Evolutionary conservation across 2,888 invertebrate genomes (phyloP).

Genomic region (Laothoe populi): DNA sequence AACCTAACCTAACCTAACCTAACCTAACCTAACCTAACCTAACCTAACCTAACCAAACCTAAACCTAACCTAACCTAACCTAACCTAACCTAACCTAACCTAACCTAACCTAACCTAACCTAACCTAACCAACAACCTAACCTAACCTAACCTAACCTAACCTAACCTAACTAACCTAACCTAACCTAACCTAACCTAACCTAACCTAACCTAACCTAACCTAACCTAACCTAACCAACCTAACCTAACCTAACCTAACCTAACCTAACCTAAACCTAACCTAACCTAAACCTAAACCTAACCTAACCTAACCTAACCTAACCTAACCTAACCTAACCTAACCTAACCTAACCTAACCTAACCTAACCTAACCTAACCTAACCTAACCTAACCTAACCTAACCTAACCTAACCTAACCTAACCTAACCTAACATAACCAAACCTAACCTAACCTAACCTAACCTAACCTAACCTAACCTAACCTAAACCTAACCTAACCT

Average conservation of each 20-base stretch:
- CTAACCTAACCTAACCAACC: slow-evolving; percentile 5
- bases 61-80: slow-evolving; percentile 5
- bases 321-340: slow-evolving; percentile 5
- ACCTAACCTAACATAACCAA: slow-evolving; percentile 1
- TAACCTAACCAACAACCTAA: slow-evolving; percentile 1
- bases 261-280: slow-evolving; percentile 5
- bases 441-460: slow-evolving; percentile 5
- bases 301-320: slow-evolving; percentile 5
- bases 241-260: slow-evolving; percentile 5
- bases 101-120: slow-evolving; percentile 5
- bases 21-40: slow-evolving; percentile 5
- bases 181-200: slow-evolving; percentile 5
- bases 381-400: slow-evolving; percentile 5
- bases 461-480: slow-evolving; percentile 5
- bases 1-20: slow-evolving; percentile 5
- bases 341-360: slow-evolving; percentile 5
- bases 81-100: slow-evolving; percentile 5
- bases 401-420: slow-evolving; percentile 5
- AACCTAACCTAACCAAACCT: slow-evolving; percentile 3
- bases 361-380: slow-evolving; percentile 5
- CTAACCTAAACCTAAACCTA: slow-evolving; percentile 1
- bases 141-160: slow-evolving; percentile 5
- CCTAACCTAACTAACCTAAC: slow-evolving; percentile 5
- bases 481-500: slow-evolving; percentile 3
- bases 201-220: slow-evolving; percentile 5